Percentiles rank a stretch among this genome's conserved stretches.
Evolutionary conservation across 23 tunicate species (phyloP).

Genomic region (Trididemnum clinides): DNA sequence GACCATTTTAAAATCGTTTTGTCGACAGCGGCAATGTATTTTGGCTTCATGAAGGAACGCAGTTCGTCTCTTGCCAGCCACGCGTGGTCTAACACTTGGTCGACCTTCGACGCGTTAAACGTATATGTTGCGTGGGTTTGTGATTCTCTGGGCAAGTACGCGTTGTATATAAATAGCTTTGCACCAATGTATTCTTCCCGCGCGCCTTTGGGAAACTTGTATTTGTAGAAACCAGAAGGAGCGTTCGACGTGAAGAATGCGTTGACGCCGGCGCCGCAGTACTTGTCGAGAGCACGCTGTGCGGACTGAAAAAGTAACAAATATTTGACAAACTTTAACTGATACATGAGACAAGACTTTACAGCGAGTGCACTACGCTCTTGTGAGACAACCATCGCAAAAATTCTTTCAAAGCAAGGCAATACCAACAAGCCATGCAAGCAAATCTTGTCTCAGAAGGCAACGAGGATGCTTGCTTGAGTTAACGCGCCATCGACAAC

Average conservation of each 20-base stretch:
- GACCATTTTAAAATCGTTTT: slow-evolving; percentile 35
- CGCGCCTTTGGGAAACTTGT: slow-evolving; percentile 82
- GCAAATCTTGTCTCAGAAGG: no score
- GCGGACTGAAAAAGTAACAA: slow-evolving; percentile 59
- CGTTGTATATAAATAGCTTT: slow-evolving; percentile 75
- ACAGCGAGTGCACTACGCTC: no score
- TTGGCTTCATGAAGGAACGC: slow-evolving; percentile 62
- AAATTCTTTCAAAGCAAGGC: no score
- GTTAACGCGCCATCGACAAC: no score
- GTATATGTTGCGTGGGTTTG: not conserved
- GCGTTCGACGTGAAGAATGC: slow-evolving; percentile 69
- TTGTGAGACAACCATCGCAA: no score
- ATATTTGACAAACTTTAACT: no score
- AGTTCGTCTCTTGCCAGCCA: slow-evolving; percentile 84
- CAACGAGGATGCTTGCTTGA: no score
- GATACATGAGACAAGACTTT: no score
- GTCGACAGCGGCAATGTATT: slow-evolving; percentile 55
- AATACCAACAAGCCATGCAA: no score
- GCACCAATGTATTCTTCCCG: slow-evolving; percentile 59
- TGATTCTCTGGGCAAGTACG: slow-evolving; percentile 31
- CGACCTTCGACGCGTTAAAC: not conserved
- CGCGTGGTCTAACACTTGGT: slow-evolving; percentile 54
- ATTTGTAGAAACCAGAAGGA: slow-evolving; percentile 83
- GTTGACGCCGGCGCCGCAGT: not conserved
- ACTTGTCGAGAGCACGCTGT: slow-evolving; percentile 36